A percentile compares a stretch with the other conserved stretches of the same genome.
Evolutionary conservation across 2,888 invertebrate species (phyloP).

Genomic region (Melieria crassipennis): DNA sequence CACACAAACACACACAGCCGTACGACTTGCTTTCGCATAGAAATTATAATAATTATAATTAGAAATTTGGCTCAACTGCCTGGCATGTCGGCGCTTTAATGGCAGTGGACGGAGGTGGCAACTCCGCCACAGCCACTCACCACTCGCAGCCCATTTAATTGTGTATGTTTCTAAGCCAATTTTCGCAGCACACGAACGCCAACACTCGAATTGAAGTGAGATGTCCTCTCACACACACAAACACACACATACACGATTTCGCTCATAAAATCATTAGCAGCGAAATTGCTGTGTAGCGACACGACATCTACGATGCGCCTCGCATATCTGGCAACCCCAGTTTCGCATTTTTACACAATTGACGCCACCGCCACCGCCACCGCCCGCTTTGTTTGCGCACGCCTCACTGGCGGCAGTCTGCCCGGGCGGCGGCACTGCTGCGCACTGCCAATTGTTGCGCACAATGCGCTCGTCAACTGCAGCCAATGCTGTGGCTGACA

Average conservation of each 20-base stretch:
- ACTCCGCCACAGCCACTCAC: neutral
- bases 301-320: too few relatives aligned
- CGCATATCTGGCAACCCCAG: neutral
- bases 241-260: too few relatives aligned
- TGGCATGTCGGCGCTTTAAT: neutral
- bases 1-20: slow-evolving; percentile 2
- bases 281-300: too few relatives aligned
- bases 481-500: slow-evolving; percentile 62
- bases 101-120: neutral
- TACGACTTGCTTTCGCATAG: slow-evolving; percentile 21
- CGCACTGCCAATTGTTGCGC: slow-evolving; percentile 46
- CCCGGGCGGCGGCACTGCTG: slow-evolving; percentile 1
- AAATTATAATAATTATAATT: slow-evolving; percentile 25
- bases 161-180: neutral
- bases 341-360: neutral
- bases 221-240: too few relatives aligned
- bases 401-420: neutral
- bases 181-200: neutral
- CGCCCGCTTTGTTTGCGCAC: neutral
- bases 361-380: neutral
- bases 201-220: too few relatives aligned
- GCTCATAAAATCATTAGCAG: too few relatives aligned
- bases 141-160: neutral
- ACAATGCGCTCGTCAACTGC: slow-evolving; percentile 65
- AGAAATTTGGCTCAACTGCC: slow-evolving; percentile 3